Base-by-base conservation (phyloP, 2,113 vertebrate species). In the Sylvilagus bachmani region DNA sequence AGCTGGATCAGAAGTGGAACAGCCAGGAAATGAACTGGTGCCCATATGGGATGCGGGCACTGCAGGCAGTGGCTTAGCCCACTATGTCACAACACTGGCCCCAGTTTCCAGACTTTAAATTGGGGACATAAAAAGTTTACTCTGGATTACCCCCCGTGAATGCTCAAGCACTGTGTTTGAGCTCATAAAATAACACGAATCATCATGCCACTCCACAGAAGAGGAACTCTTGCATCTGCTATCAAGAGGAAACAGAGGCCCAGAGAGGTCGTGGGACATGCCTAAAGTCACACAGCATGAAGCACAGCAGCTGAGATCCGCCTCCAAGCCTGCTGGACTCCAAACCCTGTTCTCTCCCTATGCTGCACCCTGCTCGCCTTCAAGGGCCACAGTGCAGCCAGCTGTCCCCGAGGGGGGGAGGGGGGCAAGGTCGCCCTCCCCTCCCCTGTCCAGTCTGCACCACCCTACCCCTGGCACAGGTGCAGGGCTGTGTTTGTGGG, bases 341-440 rank as follows among this genome's bases (percentile, higher is more conserved):
- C 27, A 27, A 73, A 44, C 31, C 31, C 38, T 25, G n/a, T 44
- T 77, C 62, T 78, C 10, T 38, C 16, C 79, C 6, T 11, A 0
- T 16, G 69, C 24, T 19, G 16, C 55, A 58, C 55, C 14, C 55
- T 58, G 55, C 55, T 58, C 14, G 4, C 14, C 55, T 17, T 19
- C 5, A 12, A 14, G 17, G 66, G 58, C 25, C 2, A 33, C 55
- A 29, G 58, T 25, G n/a, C 36, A 25, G 55, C 81, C 10, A 55
- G 29, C 81, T 0, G 1, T 31, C n/a, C 2, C 53, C 25, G 0
- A n/a, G n/a, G 27, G 27, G 44, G 16, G 66, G 0, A 6, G 66
- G 10, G 70, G 5, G 21, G 66, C 2, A 22, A 17, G 55, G 16
- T 24, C 25, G 16, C 29, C 16, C 33, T 27, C 53, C 1, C 29